phyloP scores from a whole-genome alignment of 2,797 vertebrate genomes.

The Catamblyrhynchus diadema region DNA sequence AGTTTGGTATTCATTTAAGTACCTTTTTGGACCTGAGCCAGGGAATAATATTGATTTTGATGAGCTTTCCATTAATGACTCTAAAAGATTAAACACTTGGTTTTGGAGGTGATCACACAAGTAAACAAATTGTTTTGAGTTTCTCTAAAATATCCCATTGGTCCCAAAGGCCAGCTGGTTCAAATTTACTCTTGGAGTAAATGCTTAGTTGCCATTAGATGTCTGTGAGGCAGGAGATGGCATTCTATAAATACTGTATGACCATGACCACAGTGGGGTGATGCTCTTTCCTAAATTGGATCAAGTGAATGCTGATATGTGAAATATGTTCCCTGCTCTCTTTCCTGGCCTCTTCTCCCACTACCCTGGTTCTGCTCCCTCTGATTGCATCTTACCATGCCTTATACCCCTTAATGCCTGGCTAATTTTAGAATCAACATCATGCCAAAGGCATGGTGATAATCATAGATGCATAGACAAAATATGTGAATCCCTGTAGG shows the following conservation, averaged over 20 bases:
- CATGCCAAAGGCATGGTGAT: conserved; percentile 37
- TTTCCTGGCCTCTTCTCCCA: conserved; percentile 32
- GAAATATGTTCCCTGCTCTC: conserved; percentile 49
- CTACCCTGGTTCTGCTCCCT: not conserved
- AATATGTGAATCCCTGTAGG: conserved; percentile 7
- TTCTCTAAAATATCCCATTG: not conserved
- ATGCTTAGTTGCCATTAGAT: not conserved
- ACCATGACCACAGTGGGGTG: not conserved
- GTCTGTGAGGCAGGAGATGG: conserved; percentile 17
- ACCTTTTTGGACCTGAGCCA: not conserved
- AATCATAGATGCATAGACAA: conserved; percentile 21
- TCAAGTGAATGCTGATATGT: conserved; percentile 27
- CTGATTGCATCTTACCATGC: not conserved
- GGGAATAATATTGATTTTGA: conserved; percentile 7
- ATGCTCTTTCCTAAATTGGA: conserved; percentile 56
- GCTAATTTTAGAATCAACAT: conserved; percentile 43
- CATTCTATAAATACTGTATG: conserved; percentile 62
- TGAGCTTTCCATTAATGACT: conserved; percentile 20
- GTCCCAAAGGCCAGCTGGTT: not conserved
- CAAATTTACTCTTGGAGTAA: not conserved
- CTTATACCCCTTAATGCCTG: not conserved
- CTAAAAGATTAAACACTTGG: conserved; percentile 12
- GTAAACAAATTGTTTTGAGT: conserved; percentile 30
- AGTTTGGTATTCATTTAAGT: not conserved
- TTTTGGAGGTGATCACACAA: not conserved